Evolutionary conservation across 2,797 vertebrate genomes (phyloP).

Genomic region (Smutsia temminckii): DNA sequence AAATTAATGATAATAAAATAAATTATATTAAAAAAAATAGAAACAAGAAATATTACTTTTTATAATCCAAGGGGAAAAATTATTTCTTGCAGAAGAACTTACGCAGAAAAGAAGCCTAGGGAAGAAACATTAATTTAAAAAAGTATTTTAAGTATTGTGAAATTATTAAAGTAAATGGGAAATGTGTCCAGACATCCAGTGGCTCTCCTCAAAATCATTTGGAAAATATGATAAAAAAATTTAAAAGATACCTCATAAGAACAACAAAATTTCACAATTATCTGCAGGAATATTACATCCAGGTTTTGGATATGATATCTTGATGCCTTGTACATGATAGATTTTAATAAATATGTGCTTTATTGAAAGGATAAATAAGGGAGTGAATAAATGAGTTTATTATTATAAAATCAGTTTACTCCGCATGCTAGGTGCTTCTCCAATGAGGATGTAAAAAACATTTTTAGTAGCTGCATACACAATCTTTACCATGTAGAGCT

Average conservation of each 20-base stretch:
- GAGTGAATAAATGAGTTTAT: neutral
- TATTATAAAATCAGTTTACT: neutral
- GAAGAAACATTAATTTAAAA: neutral
- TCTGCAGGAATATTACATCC: too few relatives aligned
- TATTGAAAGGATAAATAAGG: neutral
- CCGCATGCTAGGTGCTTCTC: neutral
- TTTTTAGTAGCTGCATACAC: neutral
- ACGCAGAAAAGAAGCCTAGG: neutral
- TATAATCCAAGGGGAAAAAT: neutral
- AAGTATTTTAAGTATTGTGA: neutral
- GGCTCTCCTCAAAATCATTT: neutral
- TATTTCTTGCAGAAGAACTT: neutral
- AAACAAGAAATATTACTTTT: neutral
- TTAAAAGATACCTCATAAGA: neutral
- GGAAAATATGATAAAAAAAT: neutral
- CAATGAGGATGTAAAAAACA: neutral
- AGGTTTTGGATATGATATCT: neutral
- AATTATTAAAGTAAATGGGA: slow-evolving; percentile 42
- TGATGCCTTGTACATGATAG: neutral
- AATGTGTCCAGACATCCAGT: neutral
- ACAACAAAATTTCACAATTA: neutral
- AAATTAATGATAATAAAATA: too few relatives aligned
- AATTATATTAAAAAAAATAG: too few relatives aligned
- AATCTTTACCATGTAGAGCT: neutral
- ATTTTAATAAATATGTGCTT: neutral